Evolutionary conservation across 2,797 vertebrate species (phyloP), one percentile per base, ranked within the genome.

Genomic region (Eupleurogrammus muticus): DNA sequence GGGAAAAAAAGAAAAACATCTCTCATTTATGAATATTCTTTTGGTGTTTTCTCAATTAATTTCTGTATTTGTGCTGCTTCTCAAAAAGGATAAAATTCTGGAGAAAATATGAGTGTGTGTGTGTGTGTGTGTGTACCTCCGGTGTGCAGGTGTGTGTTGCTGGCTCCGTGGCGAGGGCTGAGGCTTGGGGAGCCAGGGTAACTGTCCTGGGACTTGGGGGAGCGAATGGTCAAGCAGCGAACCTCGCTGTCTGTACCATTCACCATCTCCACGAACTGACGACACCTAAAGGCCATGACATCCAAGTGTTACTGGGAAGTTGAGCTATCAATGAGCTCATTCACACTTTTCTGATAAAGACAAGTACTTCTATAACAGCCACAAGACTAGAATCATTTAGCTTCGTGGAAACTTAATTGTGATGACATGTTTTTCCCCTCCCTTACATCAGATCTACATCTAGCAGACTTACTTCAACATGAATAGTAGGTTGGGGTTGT

Each of bases 221-320:
- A 98, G 90, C 96, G 97, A 49, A 95, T 90, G 21, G 94, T 94
- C 90, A 97, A 95, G 87, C 97, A 97, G 68, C 96, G 95, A 44
- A 98, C 97, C 79, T 99, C 97, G 1, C 97, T 97, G 95, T 99
- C 97, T 0, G 97, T 98, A 77, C 97, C 97, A 0, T 98, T 99
- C 90, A 99, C 97, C 97, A 99, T 99, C 93, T 99, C 97, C 92
- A 99, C 97, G 59, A 99, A 99, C 88, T 99, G 97, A 85, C 97
- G 96, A 93, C 97, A 98, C 94, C 97, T 99, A 49, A 2, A 60
- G 66, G 62, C 64, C 38, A 53, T 6, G 11, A 61, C 6, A 38
- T 0, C 60, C 36, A 2, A 23, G 16, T 34, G 70, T 84, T 56
- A 71, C 16, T 32, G 40, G 11, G 40, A 28, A 48, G 1, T 7